Evolutionary conservation across 2,113 vertebrate species (phyloP).

Genomic region (Lophotis ruficrista): DNA sequence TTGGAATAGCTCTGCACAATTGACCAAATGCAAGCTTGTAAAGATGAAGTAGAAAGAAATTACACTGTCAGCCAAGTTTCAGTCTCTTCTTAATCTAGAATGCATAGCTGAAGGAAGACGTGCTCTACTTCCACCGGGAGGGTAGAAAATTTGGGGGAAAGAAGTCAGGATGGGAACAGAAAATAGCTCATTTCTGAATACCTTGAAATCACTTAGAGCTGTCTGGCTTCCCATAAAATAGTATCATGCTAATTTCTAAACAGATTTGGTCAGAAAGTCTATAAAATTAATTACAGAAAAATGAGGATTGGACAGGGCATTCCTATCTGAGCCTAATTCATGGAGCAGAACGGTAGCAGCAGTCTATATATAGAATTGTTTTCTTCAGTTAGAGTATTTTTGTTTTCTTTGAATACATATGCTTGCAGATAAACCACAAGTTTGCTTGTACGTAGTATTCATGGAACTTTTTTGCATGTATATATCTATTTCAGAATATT

Average conservation of each 20-base stretch:
- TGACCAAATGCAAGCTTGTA: background rate
- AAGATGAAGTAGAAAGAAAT: too few species aligned
- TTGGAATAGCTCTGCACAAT: background rate
- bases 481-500: background rate
- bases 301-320: background rate
- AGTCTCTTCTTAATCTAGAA: background rate
- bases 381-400: background rate
- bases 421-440: background rate
- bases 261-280: background rate
- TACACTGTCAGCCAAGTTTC: background rate
- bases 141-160: background rate
- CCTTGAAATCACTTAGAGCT: background rate
- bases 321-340: background rate
- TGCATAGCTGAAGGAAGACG: background rate
- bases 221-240: background rate
- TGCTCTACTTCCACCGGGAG: background rate
- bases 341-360: background rate
- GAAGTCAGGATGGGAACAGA: background rate
- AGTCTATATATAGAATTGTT: background rate
- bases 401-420: background rate
- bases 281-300: background rate
- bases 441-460: background rate
- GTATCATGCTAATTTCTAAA: background rate
- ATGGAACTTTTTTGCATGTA: fast-evolving
- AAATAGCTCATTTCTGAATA: background rate